Conservation (phyloP, 2,888 invertebrate species). For the Cheilosia vernalis region DNA sequence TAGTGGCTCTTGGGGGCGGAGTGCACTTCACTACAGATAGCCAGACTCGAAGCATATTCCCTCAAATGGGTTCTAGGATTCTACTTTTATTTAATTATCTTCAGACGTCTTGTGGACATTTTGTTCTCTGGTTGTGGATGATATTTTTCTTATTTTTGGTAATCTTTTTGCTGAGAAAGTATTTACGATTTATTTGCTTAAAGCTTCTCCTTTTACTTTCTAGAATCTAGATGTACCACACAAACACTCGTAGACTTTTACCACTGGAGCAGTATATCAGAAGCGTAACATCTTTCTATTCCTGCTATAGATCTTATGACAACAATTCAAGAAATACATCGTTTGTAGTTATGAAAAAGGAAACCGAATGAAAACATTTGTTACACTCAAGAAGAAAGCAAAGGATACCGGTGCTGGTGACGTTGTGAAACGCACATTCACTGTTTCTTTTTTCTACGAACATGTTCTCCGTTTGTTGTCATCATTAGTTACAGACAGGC, state of each 20-base stretch:
- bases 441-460: neutral
- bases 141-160: conserved; percentile 17
- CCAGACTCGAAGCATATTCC: neutral
- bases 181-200: conserved; percentile 23
- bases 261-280: conserved; percentile 13
- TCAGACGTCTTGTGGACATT: neutral
- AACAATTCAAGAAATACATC: conserved; percentile 24
- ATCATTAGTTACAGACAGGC: conserved; percentile 14
- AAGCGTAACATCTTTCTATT: neutral
- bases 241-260: neutral
- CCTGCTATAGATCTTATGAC: conserved; percentile 6
- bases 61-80: conserved; percentile 1
- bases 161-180: conserved; percentile 40
- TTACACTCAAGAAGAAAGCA: conserved; percentile 10
- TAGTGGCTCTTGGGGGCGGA: conserved; percentile 21
- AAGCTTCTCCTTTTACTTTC: conserved; percentile 6
- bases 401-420: neutral
- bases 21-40: conserved; percentile 2
- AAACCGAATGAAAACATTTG: conserved; percentile 37
- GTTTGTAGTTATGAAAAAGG: conserved; percentile 24
- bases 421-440: conserved; percentile 13
- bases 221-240: neutral
- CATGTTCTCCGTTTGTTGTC: conserved; percentile 35
- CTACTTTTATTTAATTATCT: conserved; percentile 34
- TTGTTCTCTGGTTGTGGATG: neutral